Evolutionary conservation across 2,113 vertebrate genomes (phyloP).

Genomic region (Aleadryas rufinucha): DNA sequence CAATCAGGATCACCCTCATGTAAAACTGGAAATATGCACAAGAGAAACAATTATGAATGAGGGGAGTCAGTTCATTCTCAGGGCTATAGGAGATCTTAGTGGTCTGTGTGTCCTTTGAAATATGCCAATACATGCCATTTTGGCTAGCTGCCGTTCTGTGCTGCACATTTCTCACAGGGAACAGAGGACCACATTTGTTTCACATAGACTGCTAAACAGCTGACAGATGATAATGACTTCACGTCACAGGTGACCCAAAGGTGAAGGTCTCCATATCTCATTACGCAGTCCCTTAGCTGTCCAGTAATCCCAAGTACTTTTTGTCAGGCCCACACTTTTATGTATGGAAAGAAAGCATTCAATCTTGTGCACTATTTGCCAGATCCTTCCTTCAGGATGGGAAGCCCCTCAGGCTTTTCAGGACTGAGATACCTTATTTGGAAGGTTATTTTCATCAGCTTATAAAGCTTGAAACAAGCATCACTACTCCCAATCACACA

Average conservation of each 20-base stretch:
- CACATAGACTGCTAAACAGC: not conserved
- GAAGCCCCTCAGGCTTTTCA: not conserved
- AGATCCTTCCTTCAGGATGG: not conserved
- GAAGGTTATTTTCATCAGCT: not conserved
- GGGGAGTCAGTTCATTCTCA: not conserved
- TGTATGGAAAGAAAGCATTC: not conserved
- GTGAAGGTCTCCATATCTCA: conserved; percentile 33
- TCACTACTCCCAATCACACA: not conserved
- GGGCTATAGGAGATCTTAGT: not conserved
- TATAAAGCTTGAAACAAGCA: conserved; percentile 7
- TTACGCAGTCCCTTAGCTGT: not conserved
- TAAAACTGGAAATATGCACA: not conserved
- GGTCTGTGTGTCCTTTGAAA: not conserved
- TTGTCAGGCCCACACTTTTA: not conserved
- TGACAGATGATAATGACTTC: conserved; percentile 36
- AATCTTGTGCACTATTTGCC: not conserved
- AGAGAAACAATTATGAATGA: not conserved
- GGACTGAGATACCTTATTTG: not conserved
- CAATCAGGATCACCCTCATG: not conserved
- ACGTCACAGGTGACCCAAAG: conserved; percentile 8
- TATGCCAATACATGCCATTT: not conserved
- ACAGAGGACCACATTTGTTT: not conserved
- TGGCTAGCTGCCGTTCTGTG: not conserved
- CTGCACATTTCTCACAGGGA: not conserved
- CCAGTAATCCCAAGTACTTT: conserved; percentile 14